A percentile compares a stretch with the other conserved stretches of the same genome.
phyloP scores from a whole-genome alignment of 2,797 vertebrate species.

The Parambassis ranga region DNA sequence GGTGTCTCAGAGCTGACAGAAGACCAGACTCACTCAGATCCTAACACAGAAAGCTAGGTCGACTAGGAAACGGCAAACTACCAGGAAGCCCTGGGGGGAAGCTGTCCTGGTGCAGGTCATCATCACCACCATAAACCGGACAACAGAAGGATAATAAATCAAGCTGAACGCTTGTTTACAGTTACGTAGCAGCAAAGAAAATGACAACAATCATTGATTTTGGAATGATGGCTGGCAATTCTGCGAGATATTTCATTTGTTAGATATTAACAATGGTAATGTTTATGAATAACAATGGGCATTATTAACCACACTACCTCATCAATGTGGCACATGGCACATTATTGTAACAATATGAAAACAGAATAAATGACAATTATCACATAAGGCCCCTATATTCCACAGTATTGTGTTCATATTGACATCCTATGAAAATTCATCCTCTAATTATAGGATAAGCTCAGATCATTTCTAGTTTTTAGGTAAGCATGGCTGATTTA shows the following conservation, averaged over 20 bases:
- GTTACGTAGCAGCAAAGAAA: too few species aligned
- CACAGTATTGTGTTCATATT: background rate
- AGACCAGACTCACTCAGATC: slow-evolving; percentile 42
- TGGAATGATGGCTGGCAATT: too few species aligned
- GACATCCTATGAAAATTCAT: background rate
- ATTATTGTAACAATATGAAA: background rate
- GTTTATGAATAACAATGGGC: too few species aligned
- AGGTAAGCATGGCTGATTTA: background rate
- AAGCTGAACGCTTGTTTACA: background rate
- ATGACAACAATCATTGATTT: background rate
- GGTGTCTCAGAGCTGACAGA: slow-evolving; percentile 37
- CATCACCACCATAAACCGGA: background rate
- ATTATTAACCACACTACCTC: too few species aligned
- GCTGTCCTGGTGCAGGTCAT: slow-evolving; percentile 2
- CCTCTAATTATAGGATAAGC: too few species aligned
- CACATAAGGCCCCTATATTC: background rate
- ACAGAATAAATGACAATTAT: background rate
- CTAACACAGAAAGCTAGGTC: slow-evolving; percentile 43
- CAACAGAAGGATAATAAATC: background rate
- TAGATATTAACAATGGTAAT: too few species aligned
- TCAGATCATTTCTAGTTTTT: too few species aligned
- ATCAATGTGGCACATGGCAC: too few species aligned
- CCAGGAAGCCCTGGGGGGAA: slow-evolving; percentile 23
- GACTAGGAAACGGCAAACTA: slow-evolving; percentile 38
- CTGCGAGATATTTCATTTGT: too few species aligned